These are phyloP conservation scores for Sitta europaea DNA, from an alignment of 2,113 vertebrate genomes.

Conservation along the genomic window DNA sequence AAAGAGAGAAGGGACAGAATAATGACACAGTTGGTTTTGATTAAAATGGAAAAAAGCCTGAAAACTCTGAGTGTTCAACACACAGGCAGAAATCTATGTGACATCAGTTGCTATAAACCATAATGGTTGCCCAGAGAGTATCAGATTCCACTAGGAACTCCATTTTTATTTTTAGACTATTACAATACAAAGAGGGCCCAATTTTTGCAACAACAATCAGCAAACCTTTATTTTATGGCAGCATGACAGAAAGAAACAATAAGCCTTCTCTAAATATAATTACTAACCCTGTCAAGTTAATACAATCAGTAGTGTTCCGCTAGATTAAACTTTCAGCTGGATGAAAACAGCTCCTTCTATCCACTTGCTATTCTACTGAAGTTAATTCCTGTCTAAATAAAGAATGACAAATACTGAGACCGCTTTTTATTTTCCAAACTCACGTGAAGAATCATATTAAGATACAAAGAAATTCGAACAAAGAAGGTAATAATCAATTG, in stretches of 20 bases:
- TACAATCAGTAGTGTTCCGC: background rate
- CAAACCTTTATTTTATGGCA: conserved; percentile 21
- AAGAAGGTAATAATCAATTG: background rate
- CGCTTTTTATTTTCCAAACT: background rate
- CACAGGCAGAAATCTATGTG: background rate
- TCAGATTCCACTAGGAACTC: background rate
- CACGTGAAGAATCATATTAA: background rate
- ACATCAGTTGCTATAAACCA: conserved; percentile 23
- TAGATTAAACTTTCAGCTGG: conserved; percentile 13
- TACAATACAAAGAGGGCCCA: background rate
- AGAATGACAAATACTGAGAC: background rate
- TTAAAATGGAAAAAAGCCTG: conserved; percentile 29
- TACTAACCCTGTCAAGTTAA: conserved; percentile 34
- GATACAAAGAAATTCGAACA: background rate
- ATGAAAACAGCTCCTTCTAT: conserved; percentile 27
- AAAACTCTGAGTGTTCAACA: conserved; percentile 4
- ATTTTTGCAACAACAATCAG: background rate
- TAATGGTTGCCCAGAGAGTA: background rate
- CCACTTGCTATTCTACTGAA: background rate
- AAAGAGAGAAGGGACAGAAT: background rate
- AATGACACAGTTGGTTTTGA: conserved; percentile 32
- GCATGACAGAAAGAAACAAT: background rate
- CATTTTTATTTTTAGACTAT: conserved; percentile 11
- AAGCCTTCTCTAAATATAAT: conserved; percentile 32
- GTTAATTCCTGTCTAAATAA: conserved; percentile 27